Conservation (phyloP, 2,113 vertebrate species). For the Elgaria multicarinata region DNA sequence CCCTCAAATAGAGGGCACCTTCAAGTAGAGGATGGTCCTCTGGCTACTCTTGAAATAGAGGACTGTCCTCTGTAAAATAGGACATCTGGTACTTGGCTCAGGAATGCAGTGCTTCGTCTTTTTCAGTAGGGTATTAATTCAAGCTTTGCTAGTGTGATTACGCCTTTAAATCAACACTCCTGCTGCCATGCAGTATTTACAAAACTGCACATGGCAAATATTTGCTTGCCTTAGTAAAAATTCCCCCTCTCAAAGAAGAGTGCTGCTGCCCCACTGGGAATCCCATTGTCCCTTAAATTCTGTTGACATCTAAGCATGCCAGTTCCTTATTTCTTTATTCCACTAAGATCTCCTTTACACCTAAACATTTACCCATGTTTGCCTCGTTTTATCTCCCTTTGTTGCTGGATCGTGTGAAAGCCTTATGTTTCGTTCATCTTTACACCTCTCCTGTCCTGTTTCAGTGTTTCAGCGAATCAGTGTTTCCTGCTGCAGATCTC, state of each 20-base stretch:
- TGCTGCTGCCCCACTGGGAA: neutral
- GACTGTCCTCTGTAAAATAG: too few relatives aligned
- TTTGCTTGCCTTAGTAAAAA: slow-evolving; percentile 24
- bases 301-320: neutral
- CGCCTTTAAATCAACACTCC: slow-evolving; percentile 50
- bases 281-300: neutral
- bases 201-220: slow-evolving; percentile 45
- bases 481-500: too few relatives aligned
- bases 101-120: neutral
- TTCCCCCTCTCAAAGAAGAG: neutral
- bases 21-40: too few relatives aligned
- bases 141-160: slow-evolving; percentile 45
- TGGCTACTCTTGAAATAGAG: too few relatives aligned
- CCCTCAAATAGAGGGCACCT: too few relatives aligned
- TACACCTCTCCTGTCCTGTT: too few relatives aligned
- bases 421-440: too few relatives aligned
- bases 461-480: too few relatives aligned
- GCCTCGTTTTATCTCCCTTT: too few relatives aligned
- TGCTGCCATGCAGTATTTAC: slow-evolving; percentile 40
- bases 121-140: slow-evolving; percentile 31
- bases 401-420: too few relatives aligned
- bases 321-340: neutral
- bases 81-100: neutral
- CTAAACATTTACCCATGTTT: too few relatives aligned
- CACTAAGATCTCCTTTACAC: too few relatives aligned